These are phyloP conservation scores for Rhynchopsitta pachyrhyncha DNA, from an alignment of 2,113 vertebrate genomes.

Conservation along the genomic window DNA sequence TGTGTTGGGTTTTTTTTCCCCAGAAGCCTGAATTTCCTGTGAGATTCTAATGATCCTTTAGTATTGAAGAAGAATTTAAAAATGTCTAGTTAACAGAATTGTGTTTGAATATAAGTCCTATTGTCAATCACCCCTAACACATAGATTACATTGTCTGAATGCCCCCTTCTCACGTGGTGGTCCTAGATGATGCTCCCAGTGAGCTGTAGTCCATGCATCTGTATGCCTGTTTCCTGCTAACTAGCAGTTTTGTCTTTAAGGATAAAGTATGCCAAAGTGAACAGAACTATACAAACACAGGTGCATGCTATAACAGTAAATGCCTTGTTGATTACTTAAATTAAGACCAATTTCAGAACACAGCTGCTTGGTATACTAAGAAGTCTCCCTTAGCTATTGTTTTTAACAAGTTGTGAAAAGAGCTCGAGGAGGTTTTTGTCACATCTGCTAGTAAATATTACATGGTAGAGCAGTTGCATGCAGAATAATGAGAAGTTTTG, in stretches of 20 bases:
- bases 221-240: not conserved
- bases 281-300: not conserved
- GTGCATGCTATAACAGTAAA: not conserved
- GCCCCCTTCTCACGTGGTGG: not conserved
- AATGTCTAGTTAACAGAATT: not conserved
- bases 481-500: not conserved
- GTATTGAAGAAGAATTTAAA: not conserved
- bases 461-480: not conserved
- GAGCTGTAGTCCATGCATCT: not conserved
- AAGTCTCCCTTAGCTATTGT: not conserved
- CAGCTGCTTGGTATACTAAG: not conserved
- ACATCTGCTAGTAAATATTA: not conserved
- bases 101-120: not conserved
- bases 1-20: not conserved
- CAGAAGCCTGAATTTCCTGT: not conserved
- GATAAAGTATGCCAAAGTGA: not conserved
- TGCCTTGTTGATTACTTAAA: constrained; percentile 17
- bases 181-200: fast-evolving
- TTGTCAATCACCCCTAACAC: not conserved
- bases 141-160: not conserved
- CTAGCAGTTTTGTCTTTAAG: not conserved
- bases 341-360: constrained; percentile 1
- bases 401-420: not conserved
- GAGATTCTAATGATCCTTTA: not conserved
- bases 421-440: not conserved